phyloP scores from a whole-genome alignment of 2,797 vertebrate species.

The Lepus townsendii region DNA sequence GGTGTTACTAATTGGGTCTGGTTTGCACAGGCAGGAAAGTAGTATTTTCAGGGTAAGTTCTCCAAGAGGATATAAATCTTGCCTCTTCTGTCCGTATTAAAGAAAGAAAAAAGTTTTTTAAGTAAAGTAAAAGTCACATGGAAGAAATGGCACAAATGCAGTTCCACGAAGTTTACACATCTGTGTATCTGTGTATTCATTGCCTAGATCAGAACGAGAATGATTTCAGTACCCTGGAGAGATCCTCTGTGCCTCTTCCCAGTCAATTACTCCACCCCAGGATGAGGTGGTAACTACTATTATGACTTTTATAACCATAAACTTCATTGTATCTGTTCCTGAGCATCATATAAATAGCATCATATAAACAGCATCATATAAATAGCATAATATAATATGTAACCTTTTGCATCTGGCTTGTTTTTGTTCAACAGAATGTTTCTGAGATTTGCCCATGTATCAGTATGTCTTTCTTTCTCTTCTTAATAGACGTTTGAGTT shows the following conservation, averaged over 20 bases:
- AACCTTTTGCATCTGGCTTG: not conserved
- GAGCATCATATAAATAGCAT: not conserved
- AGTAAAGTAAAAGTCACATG: not conserved
- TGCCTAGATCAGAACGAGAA: not conserved
- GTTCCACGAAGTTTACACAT: not conserved
- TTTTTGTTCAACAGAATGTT: not conserved
- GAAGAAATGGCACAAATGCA: not conserved
- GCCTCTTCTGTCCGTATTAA: not conserved
- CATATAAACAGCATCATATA: not conserved
- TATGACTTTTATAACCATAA: not conserved
- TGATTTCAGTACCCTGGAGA: not conserved
- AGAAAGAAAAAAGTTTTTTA: not conserved
- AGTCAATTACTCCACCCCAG: not conserved
- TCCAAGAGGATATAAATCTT: not conserved
- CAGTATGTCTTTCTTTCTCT: not conserved
- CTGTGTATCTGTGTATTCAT: not conserved
- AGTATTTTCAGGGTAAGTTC: not conserved
- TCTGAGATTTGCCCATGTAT: not conserved
- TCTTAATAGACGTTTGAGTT: conserved; percentile 5
- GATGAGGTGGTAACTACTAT: not conserved
- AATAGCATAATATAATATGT: not conserved
- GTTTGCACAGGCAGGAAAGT: not conserved
- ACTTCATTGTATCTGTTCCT: not conserved
- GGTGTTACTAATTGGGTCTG: not conserved
- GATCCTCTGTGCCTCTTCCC: not conserved